Conservation (phyloP, 2,888 invertebrate genomes). For the Azorinus chamasolen region DNA sequence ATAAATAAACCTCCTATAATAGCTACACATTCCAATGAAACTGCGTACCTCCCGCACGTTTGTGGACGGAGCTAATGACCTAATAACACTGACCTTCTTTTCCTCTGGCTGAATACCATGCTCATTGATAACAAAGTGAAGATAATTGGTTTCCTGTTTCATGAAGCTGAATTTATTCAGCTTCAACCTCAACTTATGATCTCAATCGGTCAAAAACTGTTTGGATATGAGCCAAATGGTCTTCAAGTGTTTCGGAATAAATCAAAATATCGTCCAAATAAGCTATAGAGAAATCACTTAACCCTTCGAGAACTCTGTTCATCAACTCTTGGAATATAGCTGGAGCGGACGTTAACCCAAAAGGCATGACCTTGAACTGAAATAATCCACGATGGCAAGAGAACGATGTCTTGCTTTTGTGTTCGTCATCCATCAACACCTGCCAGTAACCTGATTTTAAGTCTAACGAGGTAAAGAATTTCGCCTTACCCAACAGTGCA, state of each 20-base stretch:
- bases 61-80: constrained; percentile 32
- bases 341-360: constrained; percentile 42
- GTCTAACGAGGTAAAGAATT: no score
- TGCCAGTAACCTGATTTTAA: no score
- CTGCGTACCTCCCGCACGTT: constrained; percentile 22
- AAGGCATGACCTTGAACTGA: constrained; percentile 41
- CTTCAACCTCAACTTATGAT: neutral
- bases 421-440: no score
- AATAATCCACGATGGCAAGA: constrained; percentile 33
- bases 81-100: constrained; percentile 36
- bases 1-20: constrained; percentile 44
- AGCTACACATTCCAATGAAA: constrained; percentile 31
- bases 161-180: constrained; percentile 8
- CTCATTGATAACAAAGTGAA: constrained; percentile 36
- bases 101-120: constrained; percentile 41
- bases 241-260: constrained; percentile 13
- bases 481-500: no score
- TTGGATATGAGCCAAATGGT: constrained; percentile 2
- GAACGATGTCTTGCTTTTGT: no score
- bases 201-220: neutral
- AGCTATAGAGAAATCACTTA: constrained; percentile 32
- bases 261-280: constrained; percentile 62
- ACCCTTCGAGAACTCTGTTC: constrained; percentile 40
- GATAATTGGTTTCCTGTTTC: constrained; percentile 38
- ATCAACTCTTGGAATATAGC: constrained; percentile 41